Percentiles rank a stretch among this genome's conserved stretches.
Evolutionary conservation across 2,113 vertebrate genomes (phyloP).

Genomic region (Raphicerus campestris): DNA sequence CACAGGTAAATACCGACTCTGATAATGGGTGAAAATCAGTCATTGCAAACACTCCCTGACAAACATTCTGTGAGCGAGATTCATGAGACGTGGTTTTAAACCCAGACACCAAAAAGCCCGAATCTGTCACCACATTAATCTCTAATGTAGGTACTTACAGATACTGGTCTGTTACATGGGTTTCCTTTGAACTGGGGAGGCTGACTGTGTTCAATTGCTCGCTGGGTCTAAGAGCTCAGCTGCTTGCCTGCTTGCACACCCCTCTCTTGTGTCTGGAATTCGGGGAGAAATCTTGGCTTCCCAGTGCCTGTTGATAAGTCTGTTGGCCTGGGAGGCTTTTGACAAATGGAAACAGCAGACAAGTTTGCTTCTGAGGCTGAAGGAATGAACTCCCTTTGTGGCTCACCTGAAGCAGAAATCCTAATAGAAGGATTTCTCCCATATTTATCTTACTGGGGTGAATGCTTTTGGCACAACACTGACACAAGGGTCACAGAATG

Average conservation of each 20-base stretch:
- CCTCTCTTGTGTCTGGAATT: background rate
- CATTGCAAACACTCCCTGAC: background rate
- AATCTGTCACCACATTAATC: fast-evolving
- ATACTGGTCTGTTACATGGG: fast-evolving
- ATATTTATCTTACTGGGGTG: fast-evolving
- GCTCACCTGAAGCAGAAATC: background rate
- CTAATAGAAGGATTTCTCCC: background rate
- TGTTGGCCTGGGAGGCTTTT: fast-evolving
- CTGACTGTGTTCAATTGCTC: fast-evolving
- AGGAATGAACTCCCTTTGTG: background rate
- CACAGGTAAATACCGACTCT: background rate
- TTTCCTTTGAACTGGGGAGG: background rate
- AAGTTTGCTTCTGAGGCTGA: fast-evolving
- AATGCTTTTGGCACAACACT: fast-evolving
- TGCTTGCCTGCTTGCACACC: background rate
- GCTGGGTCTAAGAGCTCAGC: background rate
- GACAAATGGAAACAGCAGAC: background rate
- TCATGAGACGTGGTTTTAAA: background rate
- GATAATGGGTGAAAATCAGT: background rate
- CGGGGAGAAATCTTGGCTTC: fast-evolving
- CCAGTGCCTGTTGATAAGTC: background rate
- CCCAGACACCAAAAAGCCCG: fast-evolving
- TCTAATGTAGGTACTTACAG: fast-evolving
- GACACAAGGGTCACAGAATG: fast-evolving
- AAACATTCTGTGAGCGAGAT: fast-evolving